phyloP scores from a whole-genome alignment of 2,113 vertebrate species.

The Thalassoma bifasciatum region DNA sequence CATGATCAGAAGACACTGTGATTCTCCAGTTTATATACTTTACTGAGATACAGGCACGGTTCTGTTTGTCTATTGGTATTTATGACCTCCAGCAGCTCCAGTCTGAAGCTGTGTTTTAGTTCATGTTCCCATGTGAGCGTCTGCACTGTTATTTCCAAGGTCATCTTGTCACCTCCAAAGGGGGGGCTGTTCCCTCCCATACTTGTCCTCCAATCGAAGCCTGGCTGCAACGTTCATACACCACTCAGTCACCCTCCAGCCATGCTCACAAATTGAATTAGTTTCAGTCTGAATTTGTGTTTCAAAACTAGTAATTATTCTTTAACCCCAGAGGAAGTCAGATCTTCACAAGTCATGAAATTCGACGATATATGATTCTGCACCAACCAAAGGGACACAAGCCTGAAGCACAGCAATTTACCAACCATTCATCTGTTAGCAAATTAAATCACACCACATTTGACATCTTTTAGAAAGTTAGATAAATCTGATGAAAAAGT shows the following conservation, averaged over 20 bases:
- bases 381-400: constrained; percentile 73
- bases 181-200: constrained; percentile 30
- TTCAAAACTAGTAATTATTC: constrained; percentile 82
- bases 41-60: not conserved
- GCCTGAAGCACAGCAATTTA: constrained; percentile 78
- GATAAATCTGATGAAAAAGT: constrained; percentile 82
- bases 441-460: constrained; percentile 80
- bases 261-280: constrained; percentile 79
- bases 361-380: constrained; percentile 66
- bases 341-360: constrained; percentile 75
- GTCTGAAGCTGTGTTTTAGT: constrained; percentile 3
- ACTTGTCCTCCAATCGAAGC: constrained; percentile 60
- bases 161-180: constrained; percentile 47
- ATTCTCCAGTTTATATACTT: too few species aligned
- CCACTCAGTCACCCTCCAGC: constrained; percentile 69
- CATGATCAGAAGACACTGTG: too few species aligned
- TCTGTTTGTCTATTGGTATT: constrained; percentile 25
- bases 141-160: constrained; percentile 57
- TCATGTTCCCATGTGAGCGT: constrained; percentile 13
- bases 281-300: constrained; percentile 80
- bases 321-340: constrained; percentile 79
- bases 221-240: constrained; percentile 47
- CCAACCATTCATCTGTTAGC: constrained; percentile 76
- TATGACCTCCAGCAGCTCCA: not conserved
- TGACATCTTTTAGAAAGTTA: constrained; percentile 80